phyloP scores from a whole-genome alignment of 2,113 vertebrate species.

The Peromyscus californicus region DNA sequence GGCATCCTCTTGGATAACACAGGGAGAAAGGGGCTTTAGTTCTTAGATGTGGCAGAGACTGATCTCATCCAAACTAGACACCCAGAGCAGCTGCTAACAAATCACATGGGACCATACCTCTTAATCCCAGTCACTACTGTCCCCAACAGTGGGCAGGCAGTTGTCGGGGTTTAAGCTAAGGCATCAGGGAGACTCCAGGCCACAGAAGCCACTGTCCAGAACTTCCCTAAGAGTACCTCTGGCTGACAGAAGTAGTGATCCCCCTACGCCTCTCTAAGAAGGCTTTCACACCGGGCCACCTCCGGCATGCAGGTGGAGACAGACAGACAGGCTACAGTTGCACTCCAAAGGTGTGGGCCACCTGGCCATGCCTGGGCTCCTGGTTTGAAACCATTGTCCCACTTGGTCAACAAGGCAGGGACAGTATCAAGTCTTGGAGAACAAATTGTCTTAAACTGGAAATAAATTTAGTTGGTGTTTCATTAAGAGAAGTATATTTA shows the following conservation, averaged over 20 bases:
- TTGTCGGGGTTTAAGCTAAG: no score
- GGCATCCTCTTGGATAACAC: background rate
- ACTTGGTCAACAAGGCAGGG: background rate
- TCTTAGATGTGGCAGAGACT: background rate
- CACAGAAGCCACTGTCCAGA: background rate
- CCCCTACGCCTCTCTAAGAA: background rate
- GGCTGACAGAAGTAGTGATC: background rate
- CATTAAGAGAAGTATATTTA: constrained; percentile 31
- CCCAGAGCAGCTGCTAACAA: background rate
- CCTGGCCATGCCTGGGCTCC: background rate
- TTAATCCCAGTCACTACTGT: background rate
- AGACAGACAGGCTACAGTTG: background rate
- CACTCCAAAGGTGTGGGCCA: background rate
- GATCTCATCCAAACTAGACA: background rate
- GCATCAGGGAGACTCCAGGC: background rate
- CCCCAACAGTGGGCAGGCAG: background rate
- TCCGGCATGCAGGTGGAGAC: background rate
- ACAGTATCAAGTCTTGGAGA: background rate
- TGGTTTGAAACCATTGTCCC: background rate
- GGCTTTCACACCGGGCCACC: background rate
- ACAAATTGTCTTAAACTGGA: background rate
- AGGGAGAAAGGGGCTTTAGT: background rate
- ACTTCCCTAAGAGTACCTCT: background rate
- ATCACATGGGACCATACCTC: background rate
- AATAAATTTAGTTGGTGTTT: constrained; percentile 21